Conservation (phyloP, 1,140 invertebrate genomes). For the Brachionus paranguensis region DNA sequence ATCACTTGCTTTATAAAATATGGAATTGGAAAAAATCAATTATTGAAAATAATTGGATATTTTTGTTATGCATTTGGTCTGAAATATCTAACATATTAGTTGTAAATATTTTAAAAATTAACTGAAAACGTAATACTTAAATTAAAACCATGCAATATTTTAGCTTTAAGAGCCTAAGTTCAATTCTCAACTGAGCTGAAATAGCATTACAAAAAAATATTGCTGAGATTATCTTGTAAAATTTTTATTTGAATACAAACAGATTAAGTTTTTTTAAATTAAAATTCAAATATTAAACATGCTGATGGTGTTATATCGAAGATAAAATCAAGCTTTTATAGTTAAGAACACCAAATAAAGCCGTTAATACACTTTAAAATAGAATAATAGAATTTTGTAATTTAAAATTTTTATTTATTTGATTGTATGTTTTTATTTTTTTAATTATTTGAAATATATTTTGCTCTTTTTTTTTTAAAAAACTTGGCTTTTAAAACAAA, state of each 20-base stretch:
- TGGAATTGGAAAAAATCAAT: not conserved
- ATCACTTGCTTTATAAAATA: not conserved
- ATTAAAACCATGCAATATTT: not conserved
- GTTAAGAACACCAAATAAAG: not conserved
- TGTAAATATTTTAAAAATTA: not conserved
- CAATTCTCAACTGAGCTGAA: not conserved
- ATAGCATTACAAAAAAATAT: not conserved
- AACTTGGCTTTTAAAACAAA: not conserved
- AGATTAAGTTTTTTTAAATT: not conserved
- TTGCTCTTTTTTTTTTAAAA: not conserved
- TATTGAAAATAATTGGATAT: not conserved
- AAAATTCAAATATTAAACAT: not conserved
- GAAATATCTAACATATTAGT: slow-evolving; percentile 1
- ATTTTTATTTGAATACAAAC: not conserved
- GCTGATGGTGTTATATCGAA: not conserved
- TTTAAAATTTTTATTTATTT: slow-evolving; percentile 13
- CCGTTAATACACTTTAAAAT: not conserved
- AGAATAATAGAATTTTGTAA: not conserved
- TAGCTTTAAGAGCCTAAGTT: not conserved
- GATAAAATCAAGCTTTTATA: not conserved
- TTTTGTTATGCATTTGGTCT: not conserved
- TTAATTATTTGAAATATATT: slow-evolving; percentile 24
- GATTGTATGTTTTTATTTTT: slow-evolving; percentile 29
- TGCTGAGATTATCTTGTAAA: slow-evolving; percentile 1
- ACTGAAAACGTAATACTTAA: not conserved